A percentile compares a stretch with the other conserved stretches of the same genome.
These are phyloP conservation scores for Cylas formicarius DNA, from an alignment of 1,140 invertebrate species.

Conservation along the genomic window DNA sequence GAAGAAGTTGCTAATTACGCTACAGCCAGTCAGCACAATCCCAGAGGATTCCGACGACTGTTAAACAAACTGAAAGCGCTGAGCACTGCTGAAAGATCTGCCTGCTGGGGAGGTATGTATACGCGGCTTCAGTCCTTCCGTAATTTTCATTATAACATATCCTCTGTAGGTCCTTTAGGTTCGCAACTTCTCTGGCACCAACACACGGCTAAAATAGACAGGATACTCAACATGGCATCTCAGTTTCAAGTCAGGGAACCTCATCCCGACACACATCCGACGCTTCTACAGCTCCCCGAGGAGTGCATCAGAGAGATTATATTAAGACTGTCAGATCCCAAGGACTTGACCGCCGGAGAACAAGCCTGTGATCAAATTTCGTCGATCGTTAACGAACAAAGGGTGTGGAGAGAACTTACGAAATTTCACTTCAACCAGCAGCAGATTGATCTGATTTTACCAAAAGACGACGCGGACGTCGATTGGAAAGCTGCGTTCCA, in stretches of 20 bases:
- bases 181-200: constrained; percentile 83
- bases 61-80: constrained; percentile 67
- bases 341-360: constrained; percentile 63
- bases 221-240: constrained; percentile 74
- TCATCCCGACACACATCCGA: constrained; percentile 71
- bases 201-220: constrained; percentile 74
- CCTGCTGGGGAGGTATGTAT: constrained; percentile 65
- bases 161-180: constrained; percentile 64
- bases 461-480: constrained; percentile 45
- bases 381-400: constrained; percentile 75
- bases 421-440: constrained; percentile 85
- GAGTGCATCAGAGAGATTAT: constrained; percentile 91
- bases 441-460: constrained; percentile 68
- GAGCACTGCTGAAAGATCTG: constrained; percentile 45
- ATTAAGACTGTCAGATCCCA: constrained; percentile 81
- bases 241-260: constrained; percentile 72
- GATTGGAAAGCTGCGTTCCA: constrained; percentile 72
- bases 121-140: not conserved
- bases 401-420: constrained; percentile 87
- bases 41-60: constrained; percentile 70
- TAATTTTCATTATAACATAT: too few relatives aligned
- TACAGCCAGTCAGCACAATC: constrained; percentile 80
- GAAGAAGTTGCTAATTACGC: constrained; percentile 79
- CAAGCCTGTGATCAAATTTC: constrained; percentile 66
- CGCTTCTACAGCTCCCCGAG: constrained; percentile 83